A percentile compares a stretch with the other conserved stretches of the same genome.
Conservation (phyloP, 2,113 vertebrate genomes). For the Marmota monax region DNA sequence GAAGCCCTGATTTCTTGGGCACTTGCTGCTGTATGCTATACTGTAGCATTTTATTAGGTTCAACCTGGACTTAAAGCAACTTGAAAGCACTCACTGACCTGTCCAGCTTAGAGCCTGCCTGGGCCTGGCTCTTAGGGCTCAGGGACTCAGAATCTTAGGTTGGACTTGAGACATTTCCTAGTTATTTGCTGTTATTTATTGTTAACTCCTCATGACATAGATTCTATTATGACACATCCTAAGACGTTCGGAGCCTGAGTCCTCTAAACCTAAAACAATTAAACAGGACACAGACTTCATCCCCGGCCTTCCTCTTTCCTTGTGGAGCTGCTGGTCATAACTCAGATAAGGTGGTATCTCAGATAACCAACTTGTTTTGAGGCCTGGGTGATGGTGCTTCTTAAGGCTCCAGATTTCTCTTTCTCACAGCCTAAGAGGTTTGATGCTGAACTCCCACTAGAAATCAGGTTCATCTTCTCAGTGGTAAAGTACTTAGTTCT, state of each 20-base stretch:
- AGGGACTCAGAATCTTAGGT: no score
- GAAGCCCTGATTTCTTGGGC: background rate
- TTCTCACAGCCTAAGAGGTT: background rate
- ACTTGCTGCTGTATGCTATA: background rate
- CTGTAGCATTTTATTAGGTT: background rate
- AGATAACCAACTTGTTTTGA: background rate
- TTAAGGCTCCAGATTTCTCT: background rate
- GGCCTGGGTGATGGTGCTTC: background rate
- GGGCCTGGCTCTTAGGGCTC: background rate
- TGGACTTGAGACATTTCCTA: background rate
- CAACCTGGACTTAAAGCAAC: no score
- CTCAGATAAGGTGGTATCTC: background rate
- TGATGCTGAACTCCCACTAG: background rate
- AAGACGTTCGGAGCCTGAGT: background rate
- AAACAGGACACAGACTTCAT: background rate
- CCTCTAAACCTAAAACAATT: background rate
- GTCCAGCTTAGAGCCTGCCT: background rate
- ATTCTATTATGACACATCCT: background rate
- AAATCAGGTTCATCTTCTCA: background rate
- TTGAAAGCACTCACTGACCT: accelerated
- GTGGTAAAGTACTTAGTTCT: accelerated
- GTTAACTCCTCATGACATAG: background rate
- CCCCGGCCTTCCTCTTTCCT: background rate
- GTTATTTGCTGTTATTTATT: background rate
- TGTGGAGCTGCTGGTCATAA: background rate